Percentiles rank a stretch among this genome's conserved stretches.
phyloP scores from a whole-genome alignment of 23 tunicate species.

The Diplosoma virens region DNA sequence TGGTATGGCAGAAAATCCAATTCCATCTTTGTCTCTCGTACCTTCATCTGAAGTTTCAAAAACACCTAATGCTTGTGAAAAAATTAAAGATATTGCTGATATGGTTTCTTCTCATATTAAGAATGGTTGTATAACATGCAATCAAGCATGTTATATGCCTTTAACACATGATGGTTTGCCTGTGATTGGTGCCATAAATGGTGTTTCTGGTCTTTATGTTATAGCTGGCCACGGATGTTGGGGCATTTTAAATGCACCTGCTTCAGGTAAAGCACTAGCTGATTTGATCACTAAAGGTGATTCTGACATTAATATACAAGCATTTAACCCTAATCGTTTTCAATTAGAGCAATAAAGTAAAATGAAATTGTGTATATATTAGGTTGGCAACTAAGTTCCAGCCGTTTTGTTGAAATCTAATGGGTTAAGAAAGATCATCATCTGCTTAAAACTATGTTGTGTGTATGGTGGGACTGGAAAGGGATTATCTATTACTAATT shows the following conservation, averaged over 20 bases:
- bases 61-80: slow-evolving; percentile 50
- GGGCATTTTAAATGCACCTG: slow-evolving; percentile 79
- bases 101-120: slow-evolving; percentile 20
- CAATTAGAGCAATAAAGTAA: too few species aligned
- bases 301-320: slow-evolving; percentile 28
- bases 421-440: too few species aligned
- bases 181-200: slow-evolving; percentile 42
- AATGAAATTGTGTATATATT: too few species aligned
- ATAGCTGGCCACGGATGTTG: slow-evolving; percentile 87
- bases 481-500: too few species aligned
- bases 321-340: slow-evolving; percentile 58
- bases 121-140: slow-evolving; percentile 42
- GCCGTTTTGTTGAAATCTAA: too few species aligned
- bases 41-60: slow-evolving; percentile 13
- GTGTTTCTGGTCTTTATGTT: slow-evolving; percentile 34
- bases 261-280: slow-evolving; percentile 63
- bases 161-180: slow-evolving; percentile 81
- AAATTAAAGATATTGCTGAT: slow-evolving; percentile 39
- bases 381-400: too few species aligned
- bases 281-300: slow-evolving; percentile 34
- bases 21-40: slow-evolving; percentile 30
- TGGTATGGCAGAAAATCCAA: slow-evolving; percentile 66
- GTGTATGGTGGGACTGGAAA: too few species aligned
- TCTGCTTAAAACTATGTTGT: too few species aligned
- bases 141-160: slow-evolving; percentile 83